Evolutionary conservation across 2,888 invertebrate genomes (phyloP).

Genomic region (Sclerodermus sp.): DNA sequence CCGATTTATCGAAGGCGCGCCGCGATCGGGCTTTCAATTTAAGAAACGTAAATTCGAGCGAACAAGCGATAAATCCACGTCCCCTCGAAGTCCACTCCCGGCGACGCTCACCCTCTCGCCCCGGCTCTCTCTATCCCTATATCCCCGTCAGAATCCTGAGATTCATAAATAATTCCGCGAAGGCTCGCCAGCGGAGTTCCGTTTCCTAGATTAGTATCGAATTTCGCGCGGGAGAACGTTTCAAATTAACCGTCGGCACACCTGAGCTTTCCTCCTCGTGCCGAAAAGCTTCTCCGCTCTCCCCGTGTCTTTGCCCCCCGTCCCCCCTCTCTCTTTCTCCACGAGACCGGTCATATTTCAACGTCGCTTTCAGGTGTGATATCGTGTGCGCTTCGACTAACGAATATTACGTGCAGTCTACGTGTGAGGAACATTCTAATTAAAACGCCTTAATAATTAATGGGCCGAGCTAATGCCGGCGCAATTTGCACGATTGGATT

Average conservation of each 20-base stretch:
- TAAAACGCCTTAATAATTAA: conserved; percentile 17
- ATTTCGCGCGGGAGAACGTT: conserved; percentile 39
- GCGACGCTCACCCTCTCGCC: too few relatives aligned
- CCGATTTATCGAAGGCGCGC: too few relatives aligned
- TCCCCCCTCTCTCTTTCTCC: too few relatives aligned
- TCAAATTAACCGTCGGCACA: conserved; percentile 44
- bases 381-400: conserved; percentile 11
- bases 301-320: too few relatives aligned
- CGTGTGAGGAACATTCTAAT: conserved; percentile 2
- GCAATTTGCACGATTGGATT: not conserved
- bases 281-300: too few relatives aligned
- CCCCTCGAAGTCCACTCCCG: too few relatives aligned
- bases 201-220: conserved; percentile 35
- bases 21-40: too few relatives aligned
- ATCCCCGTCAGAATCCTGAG: too few relatives aligned
- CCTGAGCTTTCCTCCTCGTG: conserved; percentile 31
- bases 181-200: conserved; percentile 4
- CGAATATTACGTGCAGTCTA: conserved; percentile 8
- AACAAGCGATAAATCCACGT: too few relatives aligned
- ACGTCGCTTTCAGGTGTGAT: conserved; percentile 18
- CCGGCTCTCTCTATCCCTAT: too few relatives aligned
- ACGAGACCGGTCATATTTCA: conserved; percentile 28
- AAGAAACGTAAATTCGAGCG: too few relatives aligned
- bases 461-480: not conserved
- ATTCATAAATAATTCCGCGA: too few relatives aligned